These are phyloP conservation scores for Jordanella pulchra DNA, from an alignment of 2,797 vertebrate species.

Conservation along the genomic window DNA sequence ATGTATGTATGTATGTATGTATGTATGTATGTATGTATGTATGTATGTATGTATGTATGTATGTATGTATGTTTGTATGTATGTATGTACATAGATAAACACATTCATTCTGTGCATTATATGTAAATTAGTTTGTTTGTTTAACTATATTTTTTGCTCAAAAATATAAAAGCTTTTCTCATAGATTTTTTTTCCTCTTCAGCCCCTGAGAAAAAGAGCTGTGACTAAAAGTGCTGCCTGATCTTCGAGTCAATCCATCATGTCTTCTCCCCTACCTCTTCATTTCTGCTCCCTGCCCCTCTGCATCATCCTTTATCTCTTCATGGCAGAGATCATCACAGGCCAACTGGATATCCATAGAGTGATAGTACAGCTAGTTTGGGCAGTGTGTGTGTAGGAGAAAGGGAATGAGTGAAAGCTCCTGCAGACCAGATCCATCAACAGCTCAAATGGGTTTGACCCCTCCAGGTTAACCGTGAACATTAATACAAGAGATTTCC, in stretches of 20 bases:
- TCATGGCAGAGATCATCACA: constrained; percentile 9
- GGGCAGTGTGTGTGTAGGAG: constrained; percentile 5
- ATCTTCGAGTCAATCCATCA: constrained; percentile 14
- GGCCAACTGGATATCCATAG: constrained; percentile 76
- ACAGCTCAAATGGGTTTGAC: constrained; percentile 96
- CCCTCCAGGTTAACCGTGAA: constrained; percentile 90
- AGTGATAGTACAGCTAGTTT: background rate
- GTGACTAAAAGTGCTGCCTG: constrained; percentile 15
- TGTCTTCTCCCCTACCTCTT: constrained; percentile 51
- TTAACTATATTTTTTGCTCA: too few species aligned
- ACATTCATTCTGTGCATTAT: too few species aligned
- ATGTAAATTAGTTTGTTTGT: too few species aligned
- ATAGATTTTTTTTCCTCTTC: background rate
- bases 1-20: too few species aligned
- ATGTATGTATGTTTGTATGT: too few species aligned
- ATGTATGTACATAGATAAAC: too few species aligned
- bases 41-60: too few species aligned
- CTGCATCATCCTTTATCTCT: constrained; percentile 69
- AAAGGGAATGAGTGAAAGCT: constrained; percentile 48
- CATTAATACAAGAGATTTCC: constrained; percentile 90
- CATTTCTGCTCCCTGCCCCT: constrained; percentile 6
- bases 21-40: too few species aligned
- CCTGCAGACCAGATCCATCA: constrained; percentile 94
- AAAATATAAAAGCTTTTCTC: too few species aligned
- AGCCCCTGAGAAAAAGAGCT: constrained; percentile 14